These are phyloP conservation scores for Chanos chanos DNA, from an alignment of 2,797 vertebrate species.

Conservation along the genomic window DNA sequence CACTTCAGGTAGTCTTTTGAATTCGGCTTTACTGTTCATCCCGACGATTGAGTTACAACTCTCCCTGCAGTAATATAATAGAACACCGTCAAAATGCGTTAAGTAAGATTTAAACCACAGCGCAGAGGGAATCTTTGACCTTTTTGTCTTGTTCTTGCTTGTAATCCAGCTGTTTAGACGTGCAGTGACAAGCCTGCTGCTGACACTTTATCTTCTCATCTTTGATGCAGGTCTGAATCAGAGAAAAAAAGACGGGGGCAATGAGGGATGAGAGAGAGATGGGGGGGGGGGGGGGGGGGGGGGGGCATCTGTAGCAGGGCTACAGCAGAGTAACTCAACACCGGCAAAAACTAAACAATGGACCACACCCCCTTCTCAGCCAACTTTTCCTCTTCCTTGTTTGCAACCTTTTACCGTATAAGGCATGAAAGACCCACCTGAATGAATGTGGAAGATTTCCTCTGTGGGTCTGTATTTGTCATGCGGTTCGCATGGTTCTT, in stretches of 20 bases:
- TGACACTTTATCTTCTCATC: slow-evolving; percentile 38
- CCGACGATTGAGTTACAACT: not conserved
- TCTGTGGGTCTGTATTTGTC: slow-evolving; percentile 43
- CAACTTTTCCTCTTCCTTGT: slow-evolving; percentile 32
- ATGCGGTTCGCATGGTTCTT: too few species aligned
- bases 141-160: not conserved
- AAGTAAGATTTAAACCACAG: not conserved
- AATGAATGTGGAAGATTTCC: slow-evolving; percentile 40
- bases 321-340: slow-evolving; percentile 57
- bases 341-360: slow-evolving; percentile 38
- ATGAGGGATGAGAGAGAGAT: slow-evolving; percentile 22
- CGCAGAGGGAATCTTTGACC: not conserved
- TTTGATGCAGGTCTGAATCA: slow-evolving; percentile 48
- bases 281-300: not conserved
- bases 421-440: slow-evolving; percentile 59
- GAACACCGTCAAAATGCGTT: not conserved
- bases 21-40: not conserved
- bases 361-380: slow-evolving; percentile 46
- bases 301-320: slow-evolving; percentile 24
- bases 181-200: slow-evolving; percentile 41
- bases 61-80: not conserved
- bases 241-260: slow-evolving; percentile 21
- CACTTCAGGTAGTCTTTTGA: slow-evolving; percentile 4
- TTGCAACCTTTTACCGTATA: slow-evolving; percentile 65
- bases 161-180: slow-evolving; percentile 25